Evolutionary conservation across 2,113 vertebrate species (phyloP), one percentile per base, ranked within the genome.

Genomic region (Sebastes fasciatus): DNA sequence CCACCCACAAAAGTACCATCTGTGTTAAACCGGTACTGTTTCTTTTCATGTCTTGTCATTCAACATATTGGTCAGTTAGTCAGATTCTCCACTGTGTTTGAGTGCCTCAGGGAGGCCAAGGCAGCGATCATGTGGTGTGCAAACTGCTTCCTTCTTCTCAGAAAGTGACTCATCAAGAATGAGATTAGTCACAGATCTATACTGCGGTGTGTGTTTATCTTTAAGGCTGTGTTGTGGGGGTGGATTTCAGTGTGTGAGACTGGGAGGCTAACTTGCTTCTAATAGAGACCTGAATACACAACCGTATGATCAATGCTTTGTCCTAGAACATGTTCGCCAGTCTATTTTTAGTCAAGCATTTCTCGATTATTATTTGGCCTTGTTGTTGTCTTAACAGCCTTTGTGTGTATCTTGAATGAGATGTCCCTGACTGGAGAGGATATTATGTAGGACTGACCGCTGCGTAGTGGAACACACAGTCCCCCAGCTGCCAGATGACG

Each of bases 121-220:
- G 57, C 88, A 57, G 57, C 0, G 46, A 83, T 93, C 93, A 93
- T 92, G 93, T 89, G 92, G 74, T 87, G 75, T 67, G 17, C 86
- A 80, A 86, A 91, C 88, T 82, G 73, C 62, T 92, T 89, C 78
- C 68, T 62, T 84, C 75, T 89, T 92, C 86, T 81, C 75, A 83
- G 76, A 82, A 86, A 86, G 80, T 94, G 93, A 94, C 91, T 94
- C 91, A 94, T 88, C 73, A 91, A 80, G 92, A 93, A 93, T 84
- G 76, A 55, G 74, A 88, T 93, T 90, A 88, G 83, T 94, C 90
- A 85, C 83, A 82, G 86, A 90, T 83, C 58, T 71, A 70, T 85
- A 80, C 85, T 79, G 67, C 80, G 46, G 55, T 68, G 64, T 81
- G 72, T 89, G 86, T 88, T 84, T 85, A 62, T 86, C 67, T 85